These are phyloP conservation scores for Trichopria drosophilae DNA, from an alignment of 2,888 invertebrate genomes.

Conservation along the genomic window DNA sequence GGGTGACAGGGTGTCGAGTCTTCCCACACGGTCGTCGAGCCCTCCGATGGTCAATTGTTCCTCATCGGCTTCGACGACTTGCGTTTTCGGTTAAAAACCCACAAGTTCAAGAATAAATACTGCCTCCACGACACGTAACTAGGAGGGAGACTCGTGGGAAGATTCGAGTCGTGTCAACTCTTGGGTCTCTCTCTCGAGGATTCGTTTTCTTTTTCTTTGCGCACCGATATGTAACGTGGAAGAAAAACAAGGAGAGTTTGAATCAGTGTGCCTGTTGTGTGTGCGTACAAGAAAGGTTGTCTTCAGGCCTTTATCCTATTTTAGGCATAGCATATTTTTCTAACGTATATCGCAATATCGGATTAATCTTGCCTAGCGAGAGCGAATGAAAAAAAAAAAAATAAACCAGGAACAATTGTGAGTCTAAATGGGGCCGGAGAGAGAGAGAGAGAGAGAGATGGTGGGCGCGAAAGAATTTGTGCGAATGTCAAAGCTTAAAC, in stretches of 20 bases:
- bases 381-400: constrained; percentile 40
- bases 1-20: too few relatives aligned
- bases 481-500: constrained; percentile 29
- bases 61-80: too few relatives aligned
- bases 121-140: too few relatives aligned
- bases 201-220: constrained; percentile 21
- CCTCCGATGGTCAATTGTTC: too few relatives aligned
- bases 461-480: constrained; percentile 29
- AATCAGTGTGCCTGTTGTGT: too few relatives aligned
- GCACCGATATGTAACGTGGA: constrained; percentile 26
- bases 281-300: constrained; percentile 53
- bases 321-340: constrained; percentile 60
- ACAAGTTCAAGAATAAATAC: too few relatives aligned
- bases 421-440: constrained; percentile 26
- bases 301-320: constrained; percentile 58
- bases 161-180: too few relatives aligned
- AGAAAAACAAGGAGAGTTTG: constrained; percentile 29
- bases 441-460: constrained; percentile 29
- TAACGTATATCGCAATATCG: constrained; percentile 56
- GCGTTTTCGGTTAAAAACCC: too few relatives aligned
- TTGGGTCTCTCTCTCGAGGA: too few relatives aligned
- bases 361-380: constrained; percentile 52
- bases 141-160: too few relatives aligned
- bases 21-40: too few relatives aligned
- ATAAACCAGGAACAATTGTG: constrained; percentile 37